Evolutionary conservation across 2,113 vertebrate genomes (phyloP), one percentile per base, ranked within the genome.

Genomic region (Carettochelys insculpta): DNA sequence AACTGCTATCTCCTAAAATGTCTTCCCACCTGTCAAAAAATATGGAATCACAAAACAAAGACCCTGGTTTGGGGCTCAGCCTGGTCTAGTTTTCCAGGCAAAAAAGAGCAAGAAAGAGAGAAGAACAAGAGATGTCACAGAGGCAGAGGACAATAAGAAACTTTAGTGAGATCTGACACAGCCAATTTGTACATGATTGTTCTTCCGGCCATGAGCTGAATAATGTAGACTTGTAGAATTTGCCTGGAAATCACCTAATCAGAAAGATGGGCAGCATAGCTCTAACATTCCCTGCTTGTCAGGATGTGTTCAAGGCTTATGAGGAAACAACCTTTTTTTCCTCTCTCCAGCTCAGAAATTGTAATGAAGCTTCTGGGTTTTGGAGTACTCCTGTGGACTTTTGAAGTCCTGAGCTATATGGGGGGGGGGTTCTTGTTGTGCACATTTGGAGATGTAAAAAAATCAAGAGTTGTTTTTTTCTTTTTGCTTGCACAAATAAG

Each of bases 381-480:
- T 38, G 71, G 84, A 93, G 85, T 50, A 92, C 91, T 77, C 80
- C 20, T 71, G 83, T 95, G 85, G 93, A 16, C 34, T 81, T 95
- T 94, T 79, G 71, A 92, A 90, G 24, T 61, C 45, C 8, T 83
- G 20, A 5, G 12, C 47, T 95, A 71, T 86, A 41, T 58, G 52
- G 34, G 20, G 24, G 52, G 34, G 20, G 24, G 11, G 10, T 24
- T 86, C 38, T 29, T 52, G 38, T 54, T 87, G 45, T 87, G 43
- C 12, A 6, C 41, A 13, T 34, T 84, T 94, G 50, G 56, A 94
- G 52, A 94, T 17, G 29, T 12, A 90, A 47, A 83, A 96, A 92
- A 82, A 13, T 12, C 3, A 43, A 4, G 56, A 2, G 56, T 22
- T 19, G 3, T 0, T 0, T 6, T 27, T 48, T 77, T 51, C 71